Evolutionary conservation across 2,113 vertebrate species (phyloP).

Genomic region (Ciconia boyciana): DNA sequence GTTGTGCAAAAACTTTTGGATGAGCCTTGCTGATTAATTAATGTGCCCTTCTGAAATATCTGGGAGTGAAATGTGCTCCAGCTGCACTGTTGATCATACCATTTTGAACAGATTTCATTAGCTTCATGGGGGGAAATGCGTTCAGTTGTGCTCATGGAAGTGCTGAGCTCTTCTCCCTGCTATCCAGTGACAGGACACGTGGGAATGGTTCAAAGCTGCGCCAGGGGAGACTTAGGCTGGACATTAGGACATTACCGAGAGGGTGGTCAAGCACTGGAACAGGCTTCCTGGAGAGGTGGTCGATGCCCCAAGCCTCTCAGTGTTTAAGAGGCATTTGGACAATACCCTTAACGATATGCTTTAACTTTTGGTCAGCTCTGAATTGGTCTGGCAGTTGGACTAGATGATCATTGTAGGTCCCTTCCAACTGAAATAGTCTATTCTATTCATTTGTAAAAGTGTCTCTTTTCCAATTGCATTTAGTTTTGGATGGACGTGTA

Average conservation of each 20-base stretch:
- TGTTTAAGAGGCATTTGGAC: not conserved
- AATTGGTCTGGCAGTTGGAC: not conserved
- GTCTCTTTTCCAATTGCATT: not conserved
- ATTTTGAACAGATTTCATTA: not conserved
- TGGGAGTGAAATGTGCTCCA: not conserved
- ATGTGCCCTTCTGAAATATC: conserved; percentile 22
- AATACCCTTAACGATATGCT: not conserved
- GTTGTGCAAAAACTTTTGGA: conserved; percentile 15
- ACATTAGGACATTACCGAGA: not conserved
- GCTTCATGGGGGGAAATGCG: not conserved
- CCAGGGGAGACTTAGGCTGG: not conserved
- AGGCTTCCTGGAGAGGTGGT: not conserved
- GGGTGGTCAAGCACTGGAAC: not conserved
- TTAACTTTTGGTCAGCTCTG: not conserved
- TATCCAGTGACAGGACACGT: not conserved
- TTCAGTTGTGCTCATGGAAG: not conserved
- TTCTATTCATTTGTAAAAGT: not conserved
- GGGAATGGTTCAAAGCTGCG: not conserved
- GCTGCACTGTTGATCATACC: not conserved
- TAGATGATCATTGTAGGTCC: not conserved
- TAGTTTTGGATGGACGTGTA: not conserved
- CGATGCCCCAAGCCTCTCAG: not conserved
- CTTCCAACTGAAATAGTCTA: not conserved
- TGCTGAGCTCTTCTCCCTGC: not conserved
- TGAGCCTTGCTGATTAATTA: not conserved